Percentiles rank a stretch among this genome's conserved stretches.
Evolutionary conservation across 2,888 invertebrate genomes (phyloP).

Genomic region (Nemapogon koenigi): DNA sequence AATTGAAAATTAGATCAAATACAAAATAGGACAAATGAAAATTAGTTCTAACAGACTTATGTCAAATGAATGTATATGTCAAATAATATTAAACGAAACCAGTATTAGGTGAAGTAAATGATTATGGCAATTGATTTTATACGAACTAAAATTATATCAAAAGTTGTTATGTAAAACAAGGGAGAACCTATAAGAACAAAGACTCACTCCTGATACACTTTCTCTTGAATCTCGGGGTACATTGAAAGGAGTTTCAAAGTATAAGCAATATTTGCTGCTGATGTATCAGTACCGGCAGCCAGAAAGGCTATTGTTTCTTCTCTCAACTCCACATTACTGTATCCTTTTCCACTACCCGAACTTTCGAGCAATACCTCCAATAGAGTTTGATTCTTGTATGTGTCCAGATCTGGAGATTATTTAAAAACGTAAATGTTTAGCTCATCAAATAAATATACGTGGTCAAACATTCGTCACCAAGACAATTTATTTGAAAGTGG

Average conservation of each 20-base stretch:
- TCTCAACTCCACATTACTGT: slow-evolving; percentile 56
- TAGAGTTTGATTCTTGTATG: slow-evolving; percentile 52
- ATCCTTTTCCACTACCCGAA: slow-evolving; percentile 52
- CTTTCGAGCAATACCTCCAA: slow-evolving; percentile 60
- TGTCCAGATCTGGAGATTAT: slow-evolving; percentile 27
- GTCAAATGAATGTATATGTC: no score
- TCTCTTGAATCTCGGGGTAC: slow-evolving; percentile 52
- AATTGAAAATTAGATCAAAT: no score
- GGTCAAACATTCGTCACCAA: no score
- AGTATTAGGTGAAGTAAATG: no score
- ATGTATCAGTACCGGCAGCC: slow-evolving; percentile 62
- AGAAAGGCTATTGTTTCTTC: slow-evolving; percentile 66
- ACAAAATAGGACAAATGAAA: background rate
- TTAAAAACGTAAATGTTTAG: no score
- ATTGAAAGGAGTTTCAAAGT: slow-evolving; percentile 45
- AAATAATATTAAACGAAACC: no score
- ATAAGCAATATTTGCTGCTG: slow-evolving; percentile 46
- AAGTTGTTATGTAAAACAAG: no score
- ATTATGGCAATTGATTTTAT: no score
- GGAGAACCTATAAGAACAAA: background rate
- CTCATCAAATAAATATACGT: no score
- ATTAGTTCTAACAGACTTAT: no score
- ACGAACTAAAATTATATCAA: no score
- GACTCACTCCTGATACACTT: slow-evolving; percentile 46
- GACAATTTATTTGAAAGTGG: no score